Percentiles rank a stretch among this genome's conserved stretches.
Conservation (phyloP, 2,113 vertebrate genomes). For the Nothocercus julius region DNA sequence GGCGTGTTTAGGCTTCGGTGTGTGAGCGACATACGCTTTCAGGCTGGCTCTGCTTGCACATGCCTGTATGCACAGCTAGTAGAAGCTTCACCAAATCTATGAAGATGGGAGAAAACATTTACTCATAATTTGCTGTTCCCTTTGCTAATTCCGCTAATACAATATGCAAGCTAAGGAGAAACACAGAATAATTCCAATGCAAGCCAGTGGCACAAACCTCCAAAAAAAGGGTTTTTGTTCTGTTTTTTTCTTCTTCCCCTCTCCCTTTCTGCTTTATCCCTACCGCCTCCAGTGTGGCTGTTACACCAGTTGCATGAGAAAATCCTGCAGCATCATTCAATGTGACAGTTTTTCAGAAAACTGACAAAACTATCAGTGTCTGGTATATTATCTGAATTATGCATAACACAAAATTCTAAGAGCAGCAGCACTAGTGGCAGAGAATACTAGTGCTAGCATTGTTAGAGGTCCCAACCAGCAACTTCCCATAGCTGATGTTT, state of each 20-base stretch:
- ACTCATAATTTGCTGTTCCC: neutral
- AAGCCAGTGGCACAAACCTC: too few relatives aligned
- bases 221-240: too few relatives aligned
- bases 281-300: neutral
- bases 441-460: neutral
- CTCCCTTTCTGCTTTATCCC: neutral
- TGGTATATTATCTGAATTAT: neutral
- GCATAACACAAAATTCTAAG: neutral
- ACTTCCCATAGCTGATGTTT: neutral
- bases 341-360: neutral
- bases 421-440: neutral
- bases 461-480: neutral
- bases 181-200: neutral
- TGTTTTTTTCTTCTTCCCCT: too few relatives aligned
- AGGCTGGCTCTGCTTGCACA: neutral
- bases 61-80: neutral
- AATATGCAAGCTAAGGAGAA: neutral
- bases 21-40: neutral
- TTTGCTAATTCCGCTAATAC: neutral
- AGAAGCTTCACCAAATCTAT: neutral
- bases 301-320: fast-evolving
- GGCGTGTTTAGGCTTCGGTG: neutral
- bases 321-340: neutral
- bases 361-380: neutral
- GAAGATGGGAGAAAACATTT: neutral